Conservation (phyloP, 2,888 invertebrate species). For the Amorpha juglandis region DNA sequence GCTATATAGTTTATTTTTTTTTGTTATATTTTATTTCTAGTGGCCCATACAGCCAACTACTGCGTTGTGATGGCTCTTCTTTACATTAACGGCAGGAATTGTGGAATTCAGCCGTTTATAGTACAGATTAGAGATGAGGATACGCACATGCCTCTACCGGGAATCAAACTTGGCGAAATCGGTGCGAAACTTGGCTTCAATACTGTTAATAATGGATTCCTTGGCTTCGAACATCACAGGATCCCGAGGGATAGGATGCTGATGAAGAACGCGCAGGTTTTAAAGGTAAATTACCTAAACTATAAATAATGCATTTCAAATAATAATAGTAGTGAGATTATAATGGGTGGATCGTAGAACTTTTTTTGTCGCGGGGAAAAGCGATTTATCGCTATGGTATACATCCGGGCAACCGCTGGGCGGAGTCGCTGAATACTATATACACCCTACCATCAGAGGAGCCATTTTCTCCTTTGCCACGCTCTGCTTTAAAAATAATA, state of each 20-base stretch:
- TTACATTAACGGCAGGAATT: constrained; percentile 90
- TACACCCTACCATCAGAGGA: too few species aligned
- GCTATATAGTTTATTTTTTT: too few species aligned
- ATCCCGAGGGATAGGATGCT: constrained; percentile 95
- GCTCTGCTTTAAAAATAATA: too few species aligned
- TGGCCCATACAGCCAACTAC: constrained; percentile 96
- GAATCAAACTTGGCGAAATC: constrained; percentile 96
- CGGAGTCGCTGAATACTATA: too few species aligned
- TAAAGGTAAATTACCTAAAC: too few species aligned
- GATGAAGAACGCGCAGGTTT: constrained; percentile 95
- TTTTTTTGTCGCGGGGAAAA: too few species aligned
- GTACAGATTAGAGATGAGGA: constrained; percentile 95
- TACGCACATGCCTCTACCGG: constrained; percentile 93
- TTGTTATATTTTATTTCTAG: constrained; percentile 72
- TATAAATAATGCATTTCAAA: too few species aligned
- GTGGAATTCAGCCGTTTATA: constrained; percentile 96
- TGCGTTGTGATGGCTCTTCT: constrained; percentile 96
- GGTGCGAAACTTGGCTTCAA: constrained; percentile 96
- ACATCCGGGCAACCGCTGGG: too few species aligned
- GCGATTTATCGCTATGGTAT: too few species aligned
- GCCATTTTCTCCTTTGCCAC: too few species aligned
- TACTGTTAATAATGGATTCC: constrained; percentile 95
- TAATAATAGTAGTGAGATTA: too few species aligned
- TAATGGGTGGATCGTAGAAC: too few species aligned
- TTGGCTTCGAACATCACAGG: constrained; percentile 93